Base-by-base conservation (phyloP, 1,140 invertebrate genomes). In the Saccostrea cuccullata region DNA sequence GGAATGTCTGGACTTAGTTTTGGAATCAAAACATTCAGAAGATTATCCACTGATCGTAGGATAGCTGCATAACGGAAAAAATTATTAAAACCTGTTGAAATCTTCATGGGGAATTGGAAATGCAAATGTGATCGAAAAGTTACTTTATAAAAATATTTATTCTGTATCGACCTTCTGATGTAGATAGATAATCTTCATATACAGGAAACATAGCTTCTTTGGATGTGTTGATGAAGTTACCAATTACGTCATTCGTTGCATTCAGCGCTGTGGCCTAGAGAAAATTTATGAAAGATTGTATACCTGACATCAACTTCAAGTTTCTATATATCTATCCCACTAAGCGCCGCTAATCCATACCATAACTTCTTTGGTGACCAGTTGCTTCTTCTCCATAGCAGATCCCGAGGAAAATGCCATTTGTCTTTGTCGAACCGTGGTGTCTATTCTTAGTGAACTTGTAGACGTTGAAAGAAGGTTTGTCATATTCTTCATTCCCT, bases 161-260 rank as follows among this genome's bases (percentile, higher is more conserved):
- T 70, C n/a, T 58, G 26, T 0, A 88, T 26, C 23, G 26, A 89
- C 88, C 77, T 73, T 89, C 86, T 9, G 88, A 89, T 17, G 88
- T 87, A 2, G 82, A 58, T 13, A 83, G 55, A 55, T 85, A 87
- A 47, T 89, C 88, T 77, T 86, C 88, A 64, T 85, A 89, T 30
- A 87, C 82, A 3, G 86, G 88, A 47, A 86, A 89, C 12, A 36
- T 15, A 0, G 60, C 30, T 20, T 55, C 26, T 30, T 64, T 85
- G 12, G 55, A 60, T n/a, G 55, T 85, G 9, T 85, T 85, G 55
- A 85, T 64, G 30, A 85, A 85, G 55, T 60, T 40, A 3, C 12
- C 47, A 36, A 85, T 58, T 3, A 85, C 58, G 56, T 58, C 82
- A 55, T 55, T 55, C 15, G 84, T 67, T 3, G 55, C 55, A 85